Base-by-base conservation (phyloP, 2,888 invertebrate species). In the Chaetoderma sp. region DNA sequence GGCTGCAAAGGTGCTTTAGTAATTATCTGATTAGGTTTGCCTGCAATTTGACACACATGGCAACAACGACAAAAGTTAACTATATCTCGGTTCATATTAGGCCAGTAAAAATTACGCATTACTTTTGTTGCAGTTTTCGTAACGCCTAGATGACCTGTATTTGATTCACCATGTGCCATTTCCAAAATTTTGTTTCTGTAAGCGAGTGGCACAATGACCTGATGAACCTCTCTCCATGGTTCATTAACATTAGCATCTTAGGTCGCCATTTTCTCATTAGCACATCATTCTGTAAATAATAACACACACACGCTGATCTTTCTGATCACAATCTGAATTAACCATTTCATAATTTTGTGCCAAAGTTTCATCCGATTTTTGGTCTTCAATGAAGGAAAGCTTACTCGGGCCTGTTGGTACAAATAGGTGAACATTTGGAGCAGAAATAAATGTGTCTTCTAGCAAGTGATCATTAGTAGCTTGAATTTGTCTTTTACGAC, bases 201-300 rank as follows among this genome's bases (percentile, higher is more conserved):
- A n/a, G n/a, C n/a, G n/a, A n/a, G n/a, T 30, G 63, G 63, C 23
- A 63, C 28, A 16, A 63, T 49, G 25, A 63, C 49, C 23, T 63
- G 57, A 47, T 45, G 13, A 4, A 30, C 8, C 10, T 4, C 45
- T 16, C 3, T 10, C 57, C 63, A 63, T n/a, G 28, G 25, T 16
- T 63, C 63, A 45, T 63, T 36, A 30, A 39, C 57, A 25, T 45
- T 16, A 59, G 21, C 21, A 58, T 49, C 27, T 42, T 39, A 36
- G 65, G 25, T 45, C 60, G 27, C 50, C 52, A 60, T 36, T 64
- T 52, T 33, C 65, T 45, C 60, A 60, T 64, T 16, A 64, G 36
- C n/a, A 60, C 25, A 6, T 39, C 55, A 59, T 49, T 39, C 28
- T 52, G 8, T 18, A 49, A 30, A 44, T 44, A 28, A 32, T 45